A percentile compares a stretch with the other conserved stretches of the same genome.
Conservation (phyloP, 1,140 invertebrate genomes). For the Eumeta japonica region DNA sequence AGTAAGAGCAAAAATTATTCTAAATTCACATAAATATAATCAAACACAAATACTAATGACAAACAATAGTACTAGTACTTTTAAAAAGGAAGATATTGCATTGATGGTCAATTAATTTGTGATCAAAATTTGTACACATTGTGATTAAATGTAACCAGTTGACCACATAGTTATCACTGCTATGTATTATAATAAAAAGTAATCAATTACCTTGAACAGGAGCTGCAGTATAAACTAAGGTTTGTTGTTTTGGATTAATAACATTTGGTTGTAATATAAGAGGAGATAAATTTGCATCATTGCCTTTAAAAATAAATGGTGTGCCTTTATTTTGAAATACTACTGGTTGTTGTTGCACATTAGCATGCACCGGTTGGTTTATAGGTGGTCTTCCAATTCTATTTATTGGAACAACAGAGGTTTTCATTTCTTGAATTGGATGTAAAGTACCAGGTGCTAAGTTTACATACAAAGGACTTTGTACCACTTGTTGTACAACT, state of each 20-base stretch:
- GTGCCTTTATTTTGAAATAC: constrained; percentile 41
- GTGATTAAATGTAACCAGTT: too few species aligned
- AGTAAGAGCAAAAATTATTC: too few species aligned
- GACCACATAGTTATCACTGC: too few species aligned
- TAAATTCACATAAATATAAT: too few species aligned
- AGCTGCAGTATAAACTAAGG: too few species aligned
- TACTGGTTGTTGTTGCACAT: constrained; percentile 50
- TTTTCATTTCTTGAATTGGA: constrained; percentile 27
- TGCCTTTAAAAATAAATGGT: constrained; percentile 43
- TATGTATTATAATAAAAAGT: too few species aligned
- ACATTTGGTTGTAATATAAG: constrained; percentile 50
- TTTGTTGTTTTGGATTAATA: too few species aligned
- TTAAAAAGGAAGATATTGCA: too few species aligned
- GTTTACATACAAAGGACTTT: constrained; percentile 42
- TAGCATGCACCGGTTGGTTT: constrained; percentile 42
- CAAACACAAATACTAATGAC: too few species aligned
- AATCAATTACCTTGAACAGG: constrained; percentile 39
- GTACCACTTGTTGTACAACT: constrained; percentile 46
- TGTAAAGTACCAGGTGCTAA: constrained; percentile 33
- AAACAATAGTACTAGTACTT: too few species aligned
- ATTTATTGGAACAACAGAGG: constrained; percentile 33
- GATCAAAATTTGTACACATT: too few species aligned
- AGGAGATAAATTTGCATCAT: constrained; percentile 46
- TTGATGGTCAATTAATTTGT: too few species aligned
- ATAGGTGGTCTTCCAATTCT: constrained; percentile 24